Percentiles rank a stretch among this genome's conserved stretches.
phyloP scores from a whole-genome alignment of 2,888 invertebrate genomes.

The Willowsia nigromaculata region DNA sequence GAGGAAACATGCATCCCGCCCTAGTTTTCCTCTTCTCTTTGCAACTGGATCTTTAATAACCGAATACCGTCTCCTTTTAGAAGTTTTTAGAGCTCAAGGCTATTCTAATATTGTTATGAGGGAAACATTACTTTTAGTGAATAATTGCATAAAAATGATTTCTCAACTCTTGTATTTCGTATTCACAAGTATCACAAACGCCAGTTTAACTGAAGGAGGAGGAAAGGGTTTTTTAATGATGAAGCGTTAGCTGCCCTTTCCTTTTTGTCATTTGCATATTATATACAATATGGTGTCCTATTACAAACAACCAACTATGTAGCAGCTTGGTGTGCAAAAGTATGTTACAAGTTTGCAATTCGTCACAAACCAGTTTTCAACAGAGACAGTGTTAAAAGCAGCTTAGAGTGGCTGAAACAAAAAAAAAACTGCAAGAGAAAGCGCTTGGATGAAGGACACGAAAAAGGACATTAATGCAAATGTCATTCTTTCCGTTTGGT shows the following conservation, averaged over 20 bases:
- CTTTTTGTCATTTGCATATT: neutral
- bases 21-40: neutral
- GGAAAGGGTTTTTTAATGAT: neutral
- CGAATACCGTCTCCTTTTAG: neutral
- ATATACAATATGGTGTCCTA: neutral
- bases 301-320: neutral
- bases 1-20: neutral
- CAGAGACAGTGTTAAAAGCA: neutral
- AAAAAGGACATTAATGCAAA: constrained; percentile 32
- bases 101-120: neutral
- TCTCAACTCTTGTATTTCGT: neutral
- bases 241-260: neutral
- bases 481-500: neutral
- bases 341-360: neutral
- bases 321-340: neutral
- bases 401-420: neutral
- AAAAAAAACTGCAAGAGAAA: neutral
- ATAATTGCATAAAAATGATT: constrained; percentile 31
- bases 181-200: neutral
- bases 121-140: neutral
- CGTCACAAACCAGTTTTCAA: constrained; percentile 1
- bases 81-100: neutral
- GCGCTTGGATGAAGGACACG: constrained; percentile 13
- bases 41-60: neutral
- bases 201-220: neutral